A percentile compares a stretch with the other conserved stretches of the same genome.
Evolutionary conservation across 2,113 vertebrate species (phyloP).

Genomic region (Oxygymnocypris stewartii): DNA sequence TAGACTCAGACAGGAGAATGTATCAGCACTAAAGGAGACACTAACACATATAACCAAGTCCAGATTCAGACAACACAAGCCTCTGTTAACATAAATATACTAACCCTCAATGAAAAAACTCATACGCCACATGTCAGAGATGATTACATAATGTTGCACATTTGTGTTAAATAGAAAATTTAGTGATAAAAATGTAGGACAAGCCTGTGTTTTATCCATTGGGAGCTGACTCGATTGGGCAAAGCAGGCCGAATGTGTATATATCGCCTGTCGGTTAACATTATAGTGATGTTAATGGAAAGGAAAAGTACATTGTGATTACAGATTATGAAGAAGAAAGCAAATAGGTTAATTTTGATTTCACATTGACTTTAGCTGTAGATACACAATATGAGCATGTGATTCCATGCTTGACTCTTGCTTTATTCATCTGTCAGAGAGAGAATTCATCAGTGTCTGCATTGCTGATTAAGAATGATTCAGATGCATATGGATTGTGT

Average conservation of each 20-base stretch:
- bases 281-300: neutral
- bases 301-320: neutral
- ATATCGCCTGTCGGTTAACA: neutral
- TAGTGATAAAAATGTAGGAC: neutral
- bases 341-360: neutral
- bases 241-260: neutral
- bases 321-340: neutral
- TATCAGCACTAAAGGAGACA: constrained; percentile 32
- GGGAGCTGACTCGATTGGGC: neutral
- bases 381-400: neutral
- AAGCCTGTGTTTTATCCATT: neutral
- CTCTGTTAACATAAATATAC: constrained; percentile 32
- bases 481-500: constrained; percentile 56
- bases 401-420: neutral
- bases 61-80: constrained; percentile 42
- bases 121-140: neutral
- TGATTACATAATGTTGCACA: neutral
- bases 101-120: constrained; percentile 25
- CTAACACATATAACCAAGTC: constrained; percentile 54
- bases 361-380: neutral
- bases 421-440: constrained; percentile 41
- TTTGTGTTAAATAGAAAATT: neutral
- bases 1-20: constrained; percentile 37
- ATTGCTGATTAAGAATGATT: constrained; percentile 54
- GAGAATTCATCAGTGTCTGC: constrained; percentile 25